phyloP scores from a whole-genome alignment of 30 jellyfish, hydroid and myxozoan species.

The Aurelia aurita region DNA sequence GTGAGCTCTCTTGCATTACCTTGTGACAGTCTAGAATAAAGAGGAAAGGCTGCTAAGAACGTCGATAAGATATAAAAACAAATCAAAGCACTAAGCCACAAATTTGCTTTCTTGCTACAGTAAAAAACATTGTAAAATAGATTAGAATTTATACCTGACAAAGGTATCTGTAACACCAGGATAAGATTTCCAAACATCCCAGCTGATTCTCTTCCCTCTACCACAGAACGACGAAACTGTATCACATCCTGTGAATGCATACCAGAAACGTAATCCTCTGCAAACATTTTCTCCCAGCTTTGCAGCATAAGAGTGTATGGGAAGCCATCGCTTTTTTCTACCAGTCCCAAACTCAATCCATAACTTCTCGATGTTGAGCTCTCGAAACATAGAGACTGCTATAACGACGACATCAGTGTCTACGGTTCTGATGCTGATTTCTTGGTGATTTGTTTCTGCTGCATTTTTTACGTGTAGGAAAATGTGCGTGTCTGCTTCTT shows the following conservation, averaged over 20 bases:
- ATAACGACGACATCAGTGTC: conserved; percentile 45
- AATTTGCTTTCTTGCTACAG: neutral
- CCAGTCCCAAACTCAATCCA: conserved; percentile 39
- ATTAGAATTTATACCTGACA: neutral
- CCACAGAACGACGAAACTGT: conserved; percentile 41
- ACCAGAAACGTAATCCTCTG: conserved; percentile 29
- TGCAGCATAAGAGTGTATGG: conserved; percentile 20
- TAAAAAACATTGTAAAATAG: neutral
- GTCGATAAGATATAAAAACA: no score
- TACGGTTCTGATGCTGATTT: conserved; percentile 10
- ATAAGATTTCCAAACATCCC: conserved; percentile 38
- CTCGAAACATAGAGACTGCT: neutral
- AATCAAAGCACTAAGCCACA: no score
- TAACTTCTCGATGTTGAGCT: neutral
- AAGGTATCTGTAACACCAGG: conserved; percentile 31
- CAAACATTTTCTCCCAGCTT: conserved; percentile 10
- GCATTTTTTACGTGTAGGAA: conserved; percentile 5
- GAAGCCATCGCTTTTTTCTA: conserved; percentile 12
- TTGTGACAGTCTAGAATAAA: conserved; percentile 21
- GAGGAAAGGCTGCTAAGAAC: no score
- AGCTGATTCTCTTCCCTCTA: conserved; percentile 25
- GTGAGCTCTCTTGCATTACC: conserved; percentile 9
- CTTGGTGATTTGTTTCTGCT: conserved; percentile 3
- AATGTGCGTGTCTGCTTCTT: conserved; percentile 30
- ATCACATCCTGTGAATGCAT: conserved; percentile 48